Conservation (phyloP, 2,888 invertebrate species). For the Caenorhabditis parvicauda region DNA sequence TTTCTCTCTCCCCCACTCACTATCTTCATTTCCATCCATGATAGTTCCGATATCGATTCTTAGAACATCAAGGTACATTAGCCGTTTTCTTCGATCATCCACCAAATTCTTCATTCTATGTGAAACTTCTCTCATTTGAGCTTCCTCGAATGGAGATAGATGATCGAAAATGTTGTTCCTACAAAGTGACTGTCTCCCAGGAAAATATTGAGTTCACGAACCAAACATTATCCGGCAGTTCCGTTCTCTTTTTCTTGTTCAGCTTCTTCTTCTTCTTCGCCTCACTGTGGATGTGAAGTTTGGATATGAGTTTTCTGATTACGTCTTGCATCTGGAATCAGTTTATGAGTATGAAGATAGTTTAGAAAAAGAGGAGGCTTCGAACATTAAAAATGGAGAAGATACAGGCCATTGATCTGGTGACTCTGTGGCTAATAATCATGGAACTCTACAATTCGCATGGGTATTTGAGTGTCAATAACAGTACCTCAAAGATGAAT, state of each 20-base stretch:
- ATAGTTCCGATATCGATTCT: conserved; percentile 29
- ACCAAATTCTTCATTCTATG: conserved; percentile 27
- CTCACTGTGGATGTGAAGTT: not conserved
- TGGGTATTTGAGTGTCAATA: no score
- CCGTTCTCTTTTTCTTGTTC: conserved; percentile 2
- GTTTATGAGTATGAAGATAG: no score
- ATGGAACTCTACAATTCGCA: no score
- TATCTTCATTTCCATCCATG: conserved; percentile 20
- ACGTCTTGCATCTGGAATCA: no score
- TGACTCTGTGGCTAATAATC: no score
- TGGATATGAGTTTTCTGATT: not conserved
- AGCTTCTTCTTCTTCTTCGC: no score
- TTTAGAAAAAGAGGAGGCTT: no score
- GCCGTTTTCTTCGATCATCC: conserved; percentile 19
- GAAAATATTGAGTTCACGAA: not conserved
- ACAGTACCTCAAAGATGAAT: no score
- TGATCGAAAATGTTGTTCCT: conserved; percentile 35
- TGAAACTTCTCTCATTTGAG: conserved; percentile 31
- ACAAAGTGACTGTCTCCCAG: not conserved
- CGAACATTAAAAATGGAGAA: no score
- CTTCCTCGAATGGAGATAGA: conserved; percentile 27
- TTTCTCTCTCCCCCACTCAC: no score
- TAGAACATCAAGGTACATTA: conserved; percentile 32
- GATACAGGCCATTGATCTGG: no score
- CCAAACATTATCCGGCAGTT: conserved; percentile 9